phyloP scores from a whole-genome alignment of 37 sponge, comb jelly and placozoan genomes.

The Dysidea cf. avara region DNA sequence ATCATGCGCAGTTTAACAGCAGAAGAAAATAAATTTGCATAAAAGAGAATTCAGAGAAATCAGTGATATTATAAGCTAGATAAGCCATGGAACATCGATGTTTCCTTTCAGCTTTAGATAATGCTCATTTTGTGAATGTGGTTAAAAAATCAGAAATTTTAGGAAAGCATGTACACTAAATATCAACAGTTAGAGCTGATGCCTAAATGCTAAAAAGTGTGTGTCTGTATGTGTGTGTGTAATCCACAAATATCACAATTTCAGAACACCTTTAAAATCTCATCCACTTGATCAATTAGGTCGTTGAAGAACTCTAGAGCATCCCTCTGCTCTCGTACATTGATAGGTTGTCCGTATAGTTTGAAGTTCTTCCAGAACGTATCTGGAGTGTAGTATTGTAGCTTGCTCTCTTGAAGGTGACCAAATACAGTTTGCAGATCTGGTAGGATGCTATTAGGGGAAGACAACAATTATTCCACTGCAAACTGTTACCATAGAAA shows the following conservation, averaged over 20 bases:
- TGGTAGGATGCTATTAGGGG: conserved; percentile 42
- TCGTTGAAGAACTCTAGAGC: conserved; percentile 94
- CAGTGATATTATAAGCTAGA: not conserved
- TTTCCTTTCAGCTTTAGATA: too few species aligned
- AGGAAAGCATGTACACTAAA: too few species aligned
- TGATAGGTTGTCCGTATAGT: conserved; percentile 82
- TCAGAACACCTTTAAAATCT: conserved; percentile 80
- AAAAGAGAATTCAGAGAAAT: too few species aligned
- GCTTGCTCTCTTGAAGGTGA: conserved; percentile 75
- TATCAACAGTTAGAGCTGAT: too few species aligned
- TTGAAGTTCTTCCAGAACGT: conserved; percentile 91
- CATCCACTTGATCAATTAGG: conserved; percentile 90
- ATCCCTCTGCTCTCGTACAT: conserved; percentile 90
- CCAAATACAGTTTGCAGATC: conserved; percentile 86
- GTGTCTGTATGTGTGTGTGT: too few species aligned
- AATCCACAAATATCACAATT: too few species aligned
- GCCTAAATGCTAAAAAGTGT: too few species aligned
- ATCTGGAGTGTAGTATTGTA: conserved; percentile 90
- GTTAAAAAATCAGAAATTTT: too few species aligned
- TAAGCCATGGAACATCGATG: not conserved
- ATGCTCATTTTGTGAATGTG: too few species aligned
- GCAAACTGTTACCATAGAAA: too few species aligned
- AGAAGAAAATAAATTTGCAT: too few species aligned
- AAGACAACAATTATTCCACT: too few species aligned
- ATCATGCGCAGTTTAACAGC: not conserved